These are phyloP conservation scores for Rhodinocichla rosea DNA, from an alignment of 2,113 vertebrate genomes.

Conservation along the genomic window DNA sequence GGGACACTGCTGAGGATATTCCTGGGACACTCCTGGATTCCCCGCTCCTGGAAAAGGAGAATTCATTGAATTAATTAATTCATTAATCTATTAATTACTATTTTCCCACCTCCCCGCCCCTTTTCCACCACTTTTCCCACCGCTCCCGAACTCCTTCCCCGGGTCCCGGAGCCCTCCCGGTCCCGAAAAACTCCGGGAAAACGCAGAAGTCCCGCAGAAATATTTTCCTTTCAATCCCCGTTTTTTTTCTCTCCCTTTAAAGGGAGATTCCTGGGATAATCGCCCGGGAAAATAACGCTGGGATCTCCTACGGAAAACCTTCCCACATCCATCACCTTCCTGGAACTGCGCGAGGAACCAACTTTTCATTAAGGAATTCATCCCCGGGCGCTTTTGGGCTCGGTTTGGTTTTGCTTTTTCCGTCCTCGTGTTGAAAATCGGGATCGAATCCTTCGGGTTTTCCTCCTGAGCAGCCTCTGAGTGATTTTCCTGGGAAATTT, in stretches of 20 bases:
- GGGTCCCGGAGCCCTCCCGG: neutral
- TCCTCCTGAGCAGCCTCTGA: neutral
- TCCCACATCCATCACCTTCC: neutral
- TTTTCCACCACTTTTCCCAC: neutral
- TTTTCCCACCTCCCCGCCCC: neutral
- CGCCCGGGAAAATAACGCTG: neutral
- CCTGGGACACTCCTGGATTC: neutral
- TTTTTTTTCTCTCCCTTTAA: slow-evolving; percentile 55
- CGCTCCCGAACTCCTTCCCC: neutral
- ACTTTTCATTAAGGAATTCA: slow-evolving; percentile 26
- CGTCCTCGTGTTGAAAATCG: neutral
- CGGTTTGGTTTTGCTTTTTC: neutral
- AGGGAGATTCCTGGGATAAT: slow-evolving; percentile 56
- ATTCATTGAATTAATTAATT: neutral
- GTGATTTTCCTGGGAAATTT: neutral
- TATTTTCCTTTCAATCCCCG: neutral
- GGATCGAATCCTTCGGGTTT: neutral
- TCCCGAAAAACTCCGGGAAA: neutral
- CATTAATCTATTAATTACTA: rapidly evolving
- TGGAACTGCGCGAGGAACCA: slow-evolving; percentile 2
- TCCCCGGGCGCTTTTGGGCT: neutral
- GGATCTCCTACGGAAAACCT: slow-evolving; percentile 1
- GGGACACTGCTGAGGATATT: neutral
- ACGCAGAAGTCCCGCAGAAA: neutral
- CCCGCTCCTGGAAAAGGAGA: neutral